Conservation (phyloP, 2,888 invertebrate species). For the Petrolisthes cinctipes region DNA sequence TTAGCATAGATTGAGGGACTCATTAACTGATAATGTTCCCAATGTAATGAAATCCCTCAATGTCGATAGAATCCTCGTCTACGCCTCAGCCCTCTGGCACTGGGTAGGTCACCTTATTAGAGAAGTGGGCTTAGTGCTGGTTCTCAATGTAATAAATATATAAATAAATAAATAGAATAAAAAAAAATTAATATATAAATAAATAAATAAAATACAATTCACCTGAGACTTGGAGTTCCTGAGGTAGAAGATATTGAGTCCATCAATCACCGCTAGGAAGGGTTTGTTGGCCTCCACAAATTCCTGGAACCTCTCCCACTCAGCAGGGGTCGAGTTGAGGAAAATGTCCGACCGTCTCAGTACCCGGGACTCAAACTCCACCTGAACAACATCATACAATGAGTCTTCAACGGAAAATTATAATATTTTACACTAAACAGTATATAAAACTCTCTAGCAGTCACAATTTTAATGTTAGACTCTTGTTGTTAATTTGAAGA, state of each 20-base stretch:
- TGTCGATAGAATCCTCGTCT: too few species aligned
- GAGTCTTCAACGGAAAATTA: background rate
- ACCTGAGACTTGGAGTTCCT: background rate
- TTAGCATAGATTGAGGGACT: too few species aligned
- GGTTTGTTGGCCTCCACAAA: constrained; percentile 31
- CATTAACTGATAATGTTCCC: too few species aligned
- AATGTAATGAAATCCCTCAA: too few species aligned
- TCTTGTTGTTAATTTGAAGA: too few species aligned
- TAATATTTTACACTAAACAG: background rate
- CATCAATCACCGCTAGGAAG: constrained; percentile 41
- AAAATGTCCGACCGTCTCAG: constrained; percentile 39
- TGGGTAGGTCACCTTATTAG: background rate
- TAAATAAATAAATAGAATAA: background rate
- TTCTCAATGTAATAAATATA: background rate
- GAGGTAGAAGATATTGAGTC: constrained; percentile 32
- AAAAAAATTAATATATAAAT: background rate
- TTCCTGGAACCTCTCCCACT: constrained; percentile 19
- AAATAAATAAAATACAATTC: background rate
- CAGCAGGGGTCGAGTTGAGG: constrained; percentile 28
- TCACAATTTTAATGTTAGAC: too few species aligned
- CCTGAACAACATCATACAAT: constrained; percentile 3
- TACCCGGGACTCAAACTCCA: constrained; percentile 33
- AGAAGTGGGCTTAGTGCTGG: background rate
- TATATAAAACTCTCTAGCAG: too few species aligned
- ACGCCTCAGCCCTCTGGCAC: background rate